Conservation (phyloP, 2,888 invertebrate species). For the Eupithecia inturbata region DNA sequence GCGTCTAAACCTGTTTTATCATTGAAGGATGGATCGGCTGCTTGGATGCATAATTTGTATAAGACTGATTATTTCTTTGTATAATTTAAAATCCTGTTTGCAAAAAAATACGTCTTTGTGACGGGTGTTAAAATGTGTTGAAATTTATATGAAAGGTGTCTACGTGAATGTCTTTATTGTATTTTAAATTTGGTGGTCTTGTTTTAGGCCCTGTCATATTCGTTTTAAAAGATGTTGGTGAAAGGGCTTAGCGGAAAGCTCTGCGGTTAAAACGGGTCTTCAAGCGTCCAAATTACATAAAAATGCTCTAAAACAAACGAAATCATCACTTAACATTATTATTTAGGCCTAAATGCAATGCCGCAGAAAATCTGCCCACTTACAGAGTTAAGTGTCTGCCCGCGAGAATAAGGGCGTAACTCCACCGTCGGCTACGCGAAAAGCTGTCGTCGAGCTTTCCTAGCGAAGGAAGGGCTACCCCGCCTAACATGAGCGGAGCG, state of each 20-base stretch:
- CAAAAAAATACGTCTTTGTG: slow-evolving; percentile 4
- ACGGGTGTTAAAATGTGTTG: background rate
- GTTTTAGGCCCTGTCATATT: background rate
- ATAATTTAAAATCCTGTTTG: slow-evolving; percentile 1
- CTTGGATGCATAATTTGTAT: slow-evolving; percentile 15
- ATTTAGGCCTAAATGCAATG: slow-evolving; percentile 81
- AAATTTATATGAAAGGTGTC: background rate
- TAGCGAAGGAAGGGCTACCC: slow-evolving; percentile 76
- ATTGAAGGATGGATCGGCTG: slow-evolving; percentile 65
- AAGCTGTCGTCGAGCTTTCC: slow-evolving; percentile 75
- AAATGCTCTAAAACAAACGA: slow-evolving; percentile 17
- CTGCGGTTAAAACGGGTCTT: background rate
- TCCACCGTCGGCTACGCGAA: slow-evolving; percentile 60
- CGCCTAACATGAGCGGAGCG: slow-evolving; percentile 58
- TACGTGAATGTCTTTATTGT: background rate
- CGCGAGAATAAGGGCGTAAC: slow-evolving; percentile 61
- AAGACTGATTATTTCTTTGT: slow-evolving; percentile 55
- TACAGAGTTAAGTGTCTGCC: slow-evolving; percentile 73
- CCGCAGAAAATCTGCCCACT: slow-evolving; percentile 81
- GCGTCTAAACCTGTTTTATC: slow-evolving; percentile 72
- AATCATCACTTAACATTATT: slow-evolving; percentile 55
- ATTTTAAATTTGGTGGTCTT: background rate
- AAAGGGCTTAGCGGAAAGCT: background rate
- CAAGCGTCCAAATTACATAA: background rate
- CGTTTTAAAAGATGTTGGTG: background rate